A percentile compares a stretch with the other conserved stretches of the same genome.
phyloP scores from a whole-genome alignment of 1,140 invertebrate genomes.

The Phocides pigmalion region DNA sequence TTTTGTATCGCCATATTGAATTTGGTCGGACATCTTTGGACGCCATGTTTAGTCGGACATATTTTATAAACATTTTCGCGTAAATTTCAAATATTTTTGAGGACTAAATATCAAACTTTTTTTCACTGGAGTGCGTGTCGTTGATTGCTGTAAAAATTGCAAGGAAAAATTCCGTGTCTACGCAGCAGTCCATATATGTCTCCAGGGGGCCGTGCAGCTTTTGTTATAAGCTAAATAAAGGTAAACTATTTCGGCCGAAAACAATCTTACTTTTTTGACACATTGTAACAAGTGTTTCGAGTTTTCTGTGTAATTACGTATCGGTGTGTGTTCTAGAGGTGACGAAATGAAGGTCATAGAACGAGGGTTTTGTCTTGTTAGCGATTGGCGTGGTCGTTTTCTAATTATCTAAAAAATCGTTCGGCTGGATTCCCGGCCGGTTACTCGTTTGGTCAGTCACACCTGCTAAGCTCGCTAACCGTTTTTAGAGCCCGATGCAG shows the following conservation, averaged over 20 bases:
- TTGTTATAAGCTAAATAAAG: conserved; percentile 83
- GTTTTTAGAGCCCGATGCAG: conserved; percentile 42
- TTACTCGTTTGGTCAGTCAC: conserved; percentile 38
- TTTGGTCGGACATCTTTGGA: conserved; percentile 84
- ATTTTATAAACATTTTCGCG: conserved; percentile 85
- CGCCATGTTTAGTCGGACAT: conserved; percentile 85
- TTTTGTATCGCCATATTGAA: conserved; percentile 84
- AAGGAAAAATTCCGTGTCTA: conserved; percentile 69
- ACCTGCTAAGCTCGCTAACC: conserved; percentile 48
- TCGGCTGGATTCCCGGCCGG: conserved; percentile 57
- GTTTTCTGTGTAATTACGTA: conserved; percentile 75
- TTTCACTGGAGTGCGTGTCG: conserved; percentile 75
- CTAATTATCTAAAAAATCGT: conserved; percentile 70
- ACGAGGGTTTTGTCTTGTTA: conserved; percentile 52
- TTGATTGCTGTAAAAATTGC: conserved; percentile 63
- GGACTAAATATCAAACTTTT: conserved; percentile 79
- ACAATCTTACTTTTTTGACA: conserved; percentile 78
- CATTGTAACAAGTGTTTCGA: conserved; percentile 77
- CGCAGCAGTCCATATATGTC: conserved; percentile 74
- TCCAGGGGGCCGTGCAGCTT: conserved; percentile 77
- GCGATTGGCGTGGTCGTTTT: conserved; percentile 73
- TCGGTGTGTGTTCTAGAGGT: conserved; percentile 37
- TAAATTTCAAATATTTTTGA: conserved; percentile 84
- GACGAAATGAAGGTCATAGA: conserved; percentile 69
- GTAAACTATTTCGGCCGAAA: conserved; percentile 80